These are phyloP conservation scores for Danio choprae DNA, from an alignment of 2,797 vertebrate genomes.

Conservation along the genomic window DNA sequence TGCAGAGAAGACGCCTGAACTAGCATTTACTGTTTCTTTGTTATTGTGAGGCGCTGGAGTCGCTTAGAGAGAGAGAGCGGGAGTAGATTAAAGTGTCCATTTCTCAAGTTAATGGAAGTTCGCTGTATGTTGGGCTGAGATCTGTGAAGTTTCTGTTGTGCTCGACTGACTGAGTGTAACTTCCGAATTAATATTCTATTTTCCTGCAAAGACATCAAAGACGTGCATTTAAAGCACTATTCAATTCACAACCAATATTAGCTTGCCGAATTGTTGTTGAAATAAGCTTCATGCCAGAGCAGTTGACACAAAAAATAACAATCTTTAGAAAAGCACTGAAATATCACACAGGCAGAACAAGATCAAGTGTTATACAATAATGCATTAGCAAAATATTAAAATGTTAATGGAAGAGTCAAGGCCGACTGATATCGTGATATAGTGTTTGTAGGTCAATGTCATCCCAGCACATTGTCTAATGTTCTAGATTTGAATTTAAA, in stretches of 20 bases:
- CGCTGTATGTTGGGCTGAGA: constrained; percentile 22
- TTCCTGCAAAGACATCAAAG: constrained; percentile 33
- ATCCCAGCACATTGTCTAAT: background rate
- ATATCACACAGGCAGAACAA: background rate
- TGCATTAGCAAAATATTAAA: background rate
- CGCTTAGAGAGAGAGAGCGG: constrained; percentile 32
- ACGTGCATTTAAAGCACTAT: constrained; percentile 30
- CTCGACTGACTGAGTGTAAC: constrained; percentile 65
- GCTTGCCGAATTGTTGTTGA: constrained; percentile 21
- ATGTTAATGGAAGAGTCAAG: background rate
- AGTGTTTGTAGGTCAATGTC: background rate
- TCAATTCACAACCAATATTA: constrained; percentile 56
- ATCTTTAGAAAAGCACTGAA: constrained; percentile 10
- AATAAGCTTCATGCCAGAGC: constrained; percentile 17
- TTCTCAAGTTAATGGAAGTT: constrained; percentile 36
- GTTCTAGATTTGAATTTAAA: no score
- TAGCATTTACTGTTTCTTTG: constrained; percentile 13
- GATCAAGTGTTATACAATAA: background rate
- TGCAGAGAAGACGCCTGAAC: constrained; percentile 30
- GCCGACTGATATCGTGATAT: background rate
- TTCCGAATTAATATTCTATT: constrained; percentile 25
- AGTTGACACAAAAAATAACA: constrained; percentile 11
- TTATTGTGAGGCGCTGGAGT: constrained; percentile 17
- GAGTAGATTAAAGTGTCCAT: constrained; percentile 45
- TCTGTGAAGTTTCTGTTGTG: constrained; percentile 34